Percentiles rank a stretch among this genome's conserved stretches.
Conservation (phyloP, 2,797 vertebrate species). For the Syngnathus acus region DNA sequence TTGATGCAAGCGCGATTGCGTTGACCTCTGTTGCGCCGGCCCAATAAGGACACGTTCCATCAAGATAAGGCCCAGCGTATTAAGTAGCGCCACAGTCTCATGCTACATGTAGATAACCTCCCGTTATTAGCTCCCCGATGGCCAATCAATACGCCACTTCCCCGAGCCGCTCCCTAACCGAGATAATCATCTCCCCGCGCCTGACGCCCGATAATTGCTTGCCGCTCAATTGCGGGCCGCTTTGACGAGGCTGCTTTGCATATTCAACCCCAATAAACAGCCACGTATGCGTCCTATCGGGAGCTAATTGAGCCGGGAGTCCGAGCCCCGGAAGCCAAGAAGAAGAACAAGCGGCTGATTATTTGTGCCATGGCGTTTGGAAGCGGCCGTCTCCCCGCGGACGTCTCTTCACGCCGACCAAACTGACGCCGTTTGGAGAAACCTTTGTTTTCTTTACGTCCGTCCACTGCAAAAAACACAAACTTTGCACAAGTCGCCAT, state of each 20-base stretch:
- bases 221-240: conserved; percentile 70
- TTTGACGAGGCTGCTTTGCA: conserved; percentile 71
- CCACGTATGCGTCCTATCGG: conserved; percentile 54
- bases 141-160: conserved; percentile 79
- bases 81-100: conserved; percentile 65
- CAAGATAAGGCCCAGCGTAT: conserved; percentile 62
- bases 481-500: too few species aligned
- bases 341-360: conserved; percentile 38
- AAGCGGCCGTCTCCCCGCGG: conserved; percentile 57
- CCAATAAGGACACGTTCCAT: conserved; percentile 67
- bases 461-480: too few species aligned
- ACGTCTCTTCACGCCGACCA: conserved; percentile 19
- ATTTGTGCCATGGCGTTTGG: conserved; percentile 49
- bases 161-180: conserved; percentile 67
- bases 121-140: conserved; percentile 78
- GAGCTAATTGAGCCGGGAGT: conserved; percentile 61
- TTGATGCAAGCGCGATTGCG: conserved; percentile 37
- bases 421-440: background rate
- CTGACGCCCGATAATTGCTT: conserved; percentile 71
- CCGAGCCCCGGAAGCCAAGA: conserved; percentile 44
- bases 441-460: background rate
- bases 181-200: conserved; percentile 75
- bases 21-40: conserved; percentile 53
- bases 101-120: conserved; percentile 79
- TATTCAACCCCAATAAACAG: conserved; percentile 68